Evolutionary conservation across 2,888 invertebrate genomes (phyloP).

Genomic region (Callinectes sapidus): DNA sequence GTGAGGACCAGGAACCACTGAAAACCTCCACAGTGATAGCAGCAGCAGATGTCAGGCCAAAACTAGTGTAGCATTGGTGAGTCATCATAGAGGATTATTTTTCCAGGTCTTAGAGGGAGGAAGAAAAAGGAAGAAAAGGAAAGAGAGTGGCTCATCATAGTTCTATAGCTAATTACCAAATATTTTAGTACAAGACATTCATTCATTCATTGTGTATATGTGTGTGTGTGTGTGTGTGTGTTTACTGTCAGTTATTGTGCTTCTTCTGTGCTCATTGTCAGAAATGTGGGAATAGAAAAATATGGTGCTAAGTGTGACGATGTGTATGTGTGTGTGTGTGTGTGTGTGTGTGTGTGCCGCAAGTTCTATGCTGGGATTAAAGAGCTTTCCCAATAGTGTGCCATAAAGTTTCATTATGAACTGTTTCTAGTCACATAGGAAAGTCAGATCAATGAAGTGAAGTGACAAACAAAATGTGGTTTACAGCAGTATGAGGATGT

Average conservation of each 20-base stretch:
- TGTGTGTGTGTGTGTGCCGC: constrained; percentile 27
- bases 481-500: too few relatives aligned
- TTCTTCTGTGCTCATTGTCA: neutral
- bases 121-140: neutral
- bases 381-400: neutral
- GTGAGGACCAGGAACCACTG: neutral
- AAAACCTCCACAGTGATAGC: neutral
- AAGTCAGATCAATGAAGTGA: neutral
- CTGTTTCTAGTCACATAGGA: neutral
- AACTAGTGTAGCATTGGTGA: constrained; percentile 4
- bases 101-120: neutral
- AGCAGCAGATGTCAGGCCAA: neutral
- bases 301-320: neutral
- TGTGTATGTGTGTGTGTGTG: constrained; percentile 40
- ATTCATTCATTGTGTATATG: neutral
- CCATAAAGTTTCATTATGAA: neutral
- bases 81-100: neutral
- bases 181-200: constrained; percentile 16
- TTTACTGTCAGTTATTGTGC: neutral
- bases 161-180: neutral
- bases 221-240: neutral
- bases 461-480: neutral
- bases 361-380: neutral
- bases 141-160: constrained; percentile 6
- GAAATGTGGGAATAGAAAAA: neutral